Evolutionary conservation across 1,140 invertebrate species (phyloP).

Genomic region (Pararge aegeria): DNA sequence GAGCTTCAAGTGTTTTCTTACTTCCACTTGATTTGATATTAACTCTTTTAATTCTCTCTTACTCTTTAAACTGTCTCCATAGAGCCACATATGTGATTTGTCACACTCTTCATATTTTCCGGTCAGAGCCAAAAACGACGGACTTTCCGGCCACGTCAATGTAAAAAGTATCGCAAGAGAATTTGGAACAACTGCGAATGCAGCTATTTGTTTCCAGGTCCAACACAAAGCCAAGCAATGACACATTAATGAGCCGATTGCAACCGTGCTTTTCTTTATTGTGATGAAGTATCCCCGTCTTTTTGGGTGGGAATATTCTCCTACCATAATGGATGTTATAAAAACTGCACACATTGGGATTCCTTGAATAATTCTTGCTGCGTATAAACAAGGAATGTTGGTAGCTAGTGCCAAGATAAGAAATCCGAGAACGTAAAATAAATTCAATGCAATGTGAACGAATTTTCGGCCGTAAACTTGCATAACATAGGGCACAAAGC

Average conservation of each 20-base stretch:
- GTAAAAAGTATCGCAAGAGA: conserved; percentile 30
- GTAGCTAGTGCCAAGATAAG: background rate
- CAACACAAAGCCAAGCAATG: conserved; percentile 32
- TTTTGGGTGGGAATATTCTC: conserved; percentile 31
- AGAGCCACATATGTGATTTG: conserved; percentile 28
- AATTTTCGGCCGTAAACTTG: background rate
- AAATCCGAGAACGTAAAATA: background rate
- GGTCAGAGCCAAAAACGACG: conserved; percentile 39
- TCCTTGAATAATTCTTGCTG: background rate
- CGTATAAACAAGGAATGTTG: background rate
- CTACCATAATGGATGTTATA: conserved; percentile 14
- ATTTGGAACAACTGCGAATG: conserved; percentile 23
- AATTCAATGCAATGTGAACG: background rate
- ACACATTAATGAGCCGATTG: conserved; percentile 34
- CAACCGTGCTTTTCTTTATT: conserved; percentile 33
- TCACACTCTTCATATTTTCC: conserved; percentile 34
- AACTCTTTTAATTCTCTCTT: conserved; percentile 28
- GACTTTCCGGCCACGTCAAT: conserved; percentile 43
- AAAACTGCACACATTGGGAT: background rate
- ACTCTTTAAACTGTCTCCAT: conserved; percentile 24
- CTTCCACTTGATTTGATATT: conserved; percentile 30
- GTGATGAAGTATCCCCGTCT: conserved; percentile 43
- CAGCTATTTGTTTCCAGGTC: conserved; percentile 41
- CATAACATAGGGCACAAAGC: background rate
- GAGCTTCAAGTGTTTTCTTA: conserved; percentile 7